A percentile compares a stretch with the other conserved stretches of the same genome.
Evolutionary conservation across 2,113 vertebrate species (phyloP).

Genomic region (Onychostruthus taczanowskii): DNA sequence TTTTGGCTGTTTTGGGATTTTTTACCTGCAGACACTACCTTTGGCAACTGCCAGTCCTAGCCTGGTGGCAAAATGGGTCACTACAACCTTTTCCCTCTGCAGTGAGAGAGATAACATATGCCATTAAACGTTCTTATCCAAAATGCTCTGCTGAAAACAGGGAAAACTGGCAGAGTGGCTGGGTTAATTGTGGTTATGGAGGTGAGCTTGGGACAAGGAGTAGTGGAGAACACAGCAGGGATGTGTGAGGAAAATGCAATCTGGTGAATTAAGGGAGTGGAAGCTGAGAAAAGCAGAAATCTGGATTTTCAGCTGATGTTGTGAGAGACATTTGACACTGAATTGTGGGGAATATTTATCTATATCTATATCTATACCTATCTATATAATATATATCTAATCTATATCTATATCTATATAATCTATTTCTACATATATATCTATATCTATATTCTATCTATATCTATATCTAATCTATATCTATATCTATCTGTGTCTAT

Average conservation of each 20-base stretch:
- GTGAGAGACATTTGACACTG: background rate
- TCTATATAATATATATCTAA: background rate
- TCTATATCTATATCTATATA: background rate
- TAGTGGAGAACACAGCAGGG: background rate
- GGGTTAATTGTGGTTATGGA: background rate
- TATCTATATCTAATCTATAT: too few species aligned
- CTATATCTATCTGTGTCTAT: too few species aligned
- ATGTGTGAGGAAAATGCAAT: fast-evolving
- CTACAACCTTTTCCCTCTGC: background rate
- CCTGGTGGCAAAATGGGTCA: background rate
- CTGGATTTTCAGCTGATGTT: background rate
- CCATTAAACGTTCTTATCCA: background rate
- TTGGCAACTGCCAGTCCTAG: background rate
- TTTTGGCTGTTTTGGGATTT: background rate
- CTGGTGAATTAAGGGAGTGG: background rate
- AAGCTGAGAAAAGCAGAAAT: background rate
- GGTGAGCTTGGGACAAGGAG: background rate
- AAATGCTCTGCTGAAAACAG: background rate
- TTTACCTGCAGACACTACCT: background rate
- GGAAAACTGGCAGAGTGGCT: background rate
- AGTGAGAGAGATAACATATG: background rate
- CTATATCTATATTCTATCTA: too few species aligned
- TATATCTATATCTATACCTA: background rate
- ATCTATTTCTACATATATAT: too few species aligned
- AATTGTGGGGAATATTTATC: background rate